Evolutionary conservation across 35 echinoderm and acorn worm genomes (phyloP).

Genomic region (Chiridota heheva): DNA sequence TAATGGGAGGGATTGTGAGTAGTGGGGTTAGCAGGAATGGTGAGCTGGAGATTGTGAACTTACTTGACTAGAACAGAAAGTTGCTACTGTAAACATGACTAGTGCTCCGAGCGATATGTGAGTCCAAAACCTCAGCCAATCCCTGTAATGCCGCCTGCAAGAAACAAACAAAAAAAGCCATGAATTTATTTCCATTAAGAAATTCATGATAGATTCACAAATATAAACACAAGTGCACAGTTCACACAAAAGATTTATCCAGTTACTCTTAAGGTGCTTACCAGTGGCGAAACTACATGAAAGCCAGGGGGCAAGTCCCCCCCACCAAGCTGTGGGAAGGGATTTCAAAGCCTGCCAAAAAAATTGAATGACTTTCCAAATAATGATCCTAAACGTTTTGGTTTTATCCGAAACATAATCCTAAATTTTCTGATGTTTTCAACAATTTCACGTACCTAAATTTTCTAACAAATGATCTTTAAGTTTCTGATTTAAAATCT

Average conservation of each 20-base stretch:
- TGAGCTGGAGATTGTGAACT: background rate
- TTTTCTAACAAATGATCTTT: no score
- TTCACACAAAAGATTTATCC: background rate
- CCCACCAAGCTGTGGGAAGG: background rate
- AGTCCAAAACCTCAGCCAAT: constrained; percentile 97
- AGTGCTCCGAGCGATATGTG: constrained; percentile 80
- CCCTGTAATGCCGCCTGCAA: constrained; percentile 85
- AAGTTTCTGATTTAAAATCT: no score
- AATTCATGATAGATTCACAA: background rate
- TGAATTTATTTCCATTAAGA: background rate
- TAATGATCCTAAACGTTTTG: no score
- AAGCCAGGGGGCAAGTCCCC: background rate
- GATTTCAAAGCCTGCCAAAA: no score
- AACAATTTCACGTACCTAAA: no score
- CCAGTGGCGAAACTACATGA: background rate
- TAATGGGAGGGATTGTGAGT: background rate
- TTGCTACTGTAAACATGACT: constrained; percentile 73
- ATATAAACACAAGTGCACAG: background rate
- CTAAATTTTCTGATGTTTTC: no score
- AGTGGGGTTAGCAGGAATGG: background rate
- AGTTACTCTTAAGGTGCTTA: background rate
- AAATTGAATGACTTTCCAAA: no score
- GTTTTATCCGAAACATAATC: no score
- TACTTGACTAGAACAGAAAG: constrained; percentile 96
- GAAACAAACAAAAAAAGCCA: background rate